Conservation (phyloP, 2,888 invertebrate genomes). For the Sisyra nigra region DNA sequence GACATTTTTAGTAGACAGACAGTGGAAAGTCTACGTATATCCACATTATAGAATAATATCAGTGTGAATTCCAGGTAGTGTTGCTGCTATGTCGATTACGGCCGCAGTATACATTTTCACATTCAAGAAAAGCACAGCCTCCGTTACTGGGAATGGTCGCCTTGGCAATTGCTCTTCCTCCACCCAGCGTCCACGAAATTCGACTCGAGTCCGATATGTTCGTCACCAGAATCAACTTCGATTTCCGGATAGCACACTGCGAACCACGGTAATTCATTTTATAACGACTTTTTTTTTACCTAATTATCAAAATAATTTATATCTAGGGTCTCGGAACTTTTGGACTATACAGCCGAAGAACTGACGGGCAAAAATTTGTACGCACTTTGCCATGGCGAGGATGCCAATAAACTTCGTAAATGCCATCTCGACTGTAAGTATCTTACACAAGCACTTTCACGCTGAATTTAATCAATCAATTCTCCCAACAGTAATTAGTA, state of each 20-base stretch:
- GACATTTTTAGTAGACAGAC: conserved; percentile 1
- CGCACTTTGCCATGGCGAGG: conserved; percentile 89
- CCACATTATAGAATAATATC: conserved; percentile 4
- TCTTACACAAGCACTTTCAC: too few relatives aligned
- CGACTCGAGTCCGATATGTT: conserved; percentile 91
- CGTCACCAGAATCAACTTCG: conserved; percentile 88
- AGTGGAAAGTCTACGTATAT: conserved; percentile 3
- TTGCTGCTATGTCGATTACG: conserved; percentile 80
- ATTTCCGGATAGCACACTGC: conserved; percentile 93
- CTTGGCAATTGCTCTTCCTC: conserved; percentile 87
- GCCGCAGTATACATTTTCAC: conserved; percentile 85
- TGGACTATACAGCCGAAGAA: conserved; percentile 89
- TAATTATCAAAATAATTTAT: conserved; percentile 7
- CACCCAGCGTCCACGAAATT: conserved; percentile 94
- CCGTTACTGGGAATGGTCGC: conserved; percentile 88
- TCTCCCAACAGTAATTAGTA: conserved; percentile 68
- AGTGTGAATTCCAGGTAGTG: conserved; percentile 56
- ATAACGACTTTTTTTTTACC: background rate
- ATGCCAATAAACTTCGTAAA: conserved; percentile 83
- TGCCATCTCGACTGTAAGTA: conserved; percentile 91
- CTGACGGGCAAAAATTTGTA: conserved; percentile 87
- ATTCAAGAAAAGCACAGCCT: conserved; percentile 74
- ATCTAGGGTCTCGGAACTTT: conserved; percentile 72
- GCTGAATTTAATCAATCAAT: conserved; percentile 13
- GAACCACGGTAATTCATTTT: conserved; percentile 66